phyloP scores from a whole-genome alignment of 2,888 invertebrate genomes.

The Phyto melanocephala region DNA sequence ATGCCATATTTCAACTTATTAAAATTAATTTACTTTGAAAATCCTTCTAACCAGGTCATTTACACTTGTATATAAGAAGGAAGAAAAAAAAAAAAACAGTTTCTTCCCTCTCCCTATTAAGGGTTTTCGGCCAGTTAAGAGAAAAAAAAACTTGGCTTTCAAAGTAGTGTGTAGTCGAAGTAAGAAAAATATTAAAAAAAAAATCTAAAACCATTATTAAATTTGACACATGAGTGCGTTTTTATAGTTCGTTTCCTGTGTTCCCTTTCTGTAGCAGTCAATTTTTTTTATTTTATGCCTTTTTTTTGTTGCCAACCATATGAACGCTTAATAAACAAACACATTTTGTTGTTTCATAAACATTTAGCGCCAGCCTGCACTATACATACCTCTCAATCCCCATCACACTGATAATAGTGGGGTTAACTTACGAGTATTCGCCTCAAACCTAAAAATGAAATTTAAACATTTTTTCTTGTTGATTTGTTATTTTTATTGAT shows the following conservation, averaged over 20 bases:
- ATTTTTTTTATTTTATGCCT: background rate
- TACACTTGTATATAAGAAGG: background rate
- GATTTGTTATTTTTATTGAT: background rate
- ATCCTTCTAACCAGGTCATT: slow-evolving; percentile 27
- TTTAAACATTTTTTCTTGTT: slow-evolving; percentile 7
- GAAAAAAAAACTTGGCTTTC: no score
- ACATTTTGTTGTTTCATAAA: slow-evolving; percentile 20
- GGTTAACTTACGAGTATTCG: background rate
- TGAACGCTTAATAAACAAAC: background rate
- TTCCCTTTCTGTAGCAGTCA: slow-evolving; percentile 13
- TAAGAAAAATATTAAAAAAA: no score
- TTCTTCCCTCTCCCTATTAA: no score
- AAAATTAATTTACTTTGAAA: background rate
- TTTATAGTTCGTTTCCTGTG: slow-evolving; percentile 59
- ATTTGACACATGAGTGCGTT: slow-evolving; percentile 60
- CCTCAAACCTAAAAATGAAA: background rate
- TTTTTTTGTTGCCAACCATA: background rate
- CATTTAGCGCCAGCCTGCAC: slow-evolving; percentile 44
- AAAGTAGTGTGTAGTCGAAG: no score
- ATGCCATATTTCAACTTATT: background rate
- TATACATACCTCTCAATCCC: background rate
- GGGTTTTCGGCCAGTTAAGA: no score
- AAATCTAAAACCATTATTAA: background rate
- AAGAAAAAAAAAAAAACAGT: no score
- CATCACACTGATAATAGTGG: background rate